These are phyloP conservation scores for Operophtera brumata DNA, from an alignment of 2,888 invertebrate species.

Conservation along the genomic window DNA sequence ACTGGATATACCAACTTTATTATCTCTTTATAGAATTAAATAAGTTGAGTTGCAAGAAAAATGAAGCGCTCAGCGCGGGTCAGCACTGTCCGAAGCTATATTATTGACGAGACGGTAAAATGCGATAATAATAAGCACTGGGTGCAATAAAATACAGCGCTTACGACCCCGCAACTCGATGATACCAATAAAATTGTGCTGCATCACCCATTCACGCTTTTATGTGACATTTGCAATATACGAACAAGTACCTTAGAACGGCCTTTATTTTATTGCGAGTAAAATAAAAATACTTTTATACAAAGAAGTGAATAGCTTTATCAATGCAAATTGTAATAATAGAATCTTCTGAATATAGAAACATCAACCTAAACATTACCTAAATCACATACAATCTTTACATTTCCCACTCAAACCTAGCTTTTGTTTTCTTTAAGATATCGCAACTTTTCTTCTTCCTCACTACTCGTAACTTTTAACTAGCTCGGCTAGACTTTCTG, in stretches of 20 bases:
- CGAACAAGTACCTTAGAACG: slow-evolving; percentile 40
- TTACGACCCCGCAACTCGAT: slow-evolving; percentile 59
- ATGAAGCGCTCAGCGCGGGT: background rate
- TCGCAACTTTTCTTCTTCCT: background rate
- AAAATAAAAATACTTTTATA: too few relatives aligned
- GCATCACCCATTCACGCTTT: slow-evolving; percentile 50
- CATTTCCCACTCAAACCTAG: too few relatives aligned
- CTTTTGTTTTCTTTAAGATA: slow-evolving; percentile 12
- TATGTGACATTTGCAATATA: slow-evolving; percentile 55
- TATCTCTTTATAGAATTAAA: background rate
- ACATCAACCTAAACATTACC: too few relatives aligned
- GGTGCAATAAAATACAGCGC: slow-evolving; percentile 55
- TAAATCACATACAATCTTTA: too few relatives aligned
- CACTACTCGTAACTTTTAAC: slow-evolving; percentile 4
- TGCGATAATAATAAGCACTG: slow-evolving; percentile 58
- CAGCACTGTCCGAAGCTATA: slow-evolving; percentile 21
- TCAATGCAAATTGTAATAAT: too few relatives aligned
- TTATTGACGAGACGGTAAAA: slow-evolving; percentile 43
- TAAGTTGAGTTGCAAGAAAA: background rate
- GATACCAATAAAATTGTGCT: slow-evolving; percentile 57
- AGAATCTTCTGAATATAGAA: too few relatives aligned
- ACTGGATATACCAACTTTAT: slow-evolving; percentile 15
- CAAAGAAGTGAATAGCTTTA: background rate
- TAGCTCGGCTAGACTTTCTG: slow-evolving; percentile 34
- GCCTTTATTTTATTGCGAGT: slow-evolving; percentile 51